These are phyloP conservation scores for Leptothorax acervorum DNA, from an alignment of 2,888 invertebrate species.

Conservation along the genomic window DNA sequence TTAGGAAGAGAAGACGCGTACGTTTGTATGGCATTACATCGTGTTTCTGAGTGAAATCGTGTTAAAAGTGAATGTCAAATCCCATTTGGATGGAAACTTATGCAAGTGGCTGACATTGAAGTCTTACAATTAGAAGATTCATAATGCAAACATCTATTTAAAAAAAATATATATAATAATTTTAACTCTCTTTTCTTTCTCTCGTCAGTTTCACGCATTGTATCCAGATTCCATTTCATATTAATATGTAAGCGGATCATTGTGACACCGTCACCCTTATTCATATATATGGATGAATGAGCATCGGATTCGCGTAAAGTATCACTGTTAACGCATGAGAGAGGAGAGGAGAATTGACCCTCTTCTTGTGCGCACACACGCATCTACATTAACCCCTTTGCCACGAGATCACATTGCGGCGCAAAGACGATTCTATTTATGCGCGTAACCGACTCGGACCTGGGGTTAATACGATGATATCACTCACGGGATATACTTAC, in stretches of 20 bases:
- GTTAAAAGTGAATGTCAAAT: slow-evolving; percentile 56
- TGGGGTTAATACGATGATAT: slow-evolving; percentile 81
- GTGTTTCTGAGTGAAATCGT: slow-evolving; percentile 49
- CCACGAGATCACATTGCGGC: slow-evolving; percentile 75
- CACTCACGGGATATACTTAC: slow-evolving; percentile 80
- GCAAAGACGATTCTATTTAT: slow-evolving; percentile 82
- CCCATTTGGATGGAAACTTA: slow-evolving; percentile 6
- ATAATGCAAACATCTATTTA: neutral
- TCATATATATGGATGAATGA: slow-evolving; percentile 37
- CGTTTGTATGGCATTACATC: slow-evolving; percentile 48
- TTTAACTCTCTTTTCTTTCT: neutral
- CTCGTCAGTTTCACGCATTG: neutral
- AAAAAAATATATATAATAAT: neutral
- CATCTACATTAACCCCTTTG: slow-evolving; percentile 79
- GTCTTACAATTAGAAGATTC: neutral
- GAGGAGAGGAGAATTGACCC: slow-evolving; percentile 65
- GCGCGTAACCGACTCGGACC: slow-evolving; percentile 77
- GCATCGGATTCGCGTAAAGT: slow-evolving; percentile 66
- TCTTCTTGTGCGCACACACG: slow-evolving; percentile 64
- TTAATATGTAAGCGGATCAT: slow-evolving; percentile 38
- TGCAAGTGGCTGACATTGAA: slow-evolving; percentile 34
- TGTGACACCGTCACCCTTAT: slow-evolving; percentile 20
- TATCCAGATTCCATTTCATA: slow-evolving; percentile 5
- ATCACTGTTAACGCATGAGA: slow-evolving; percentile 68
- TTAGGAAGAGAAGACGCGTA: slow-evolving; percentile 43